Conservation (phyloP, 2,888 invertebrate genomes). For the Rhodophaea formosa region DNA sequence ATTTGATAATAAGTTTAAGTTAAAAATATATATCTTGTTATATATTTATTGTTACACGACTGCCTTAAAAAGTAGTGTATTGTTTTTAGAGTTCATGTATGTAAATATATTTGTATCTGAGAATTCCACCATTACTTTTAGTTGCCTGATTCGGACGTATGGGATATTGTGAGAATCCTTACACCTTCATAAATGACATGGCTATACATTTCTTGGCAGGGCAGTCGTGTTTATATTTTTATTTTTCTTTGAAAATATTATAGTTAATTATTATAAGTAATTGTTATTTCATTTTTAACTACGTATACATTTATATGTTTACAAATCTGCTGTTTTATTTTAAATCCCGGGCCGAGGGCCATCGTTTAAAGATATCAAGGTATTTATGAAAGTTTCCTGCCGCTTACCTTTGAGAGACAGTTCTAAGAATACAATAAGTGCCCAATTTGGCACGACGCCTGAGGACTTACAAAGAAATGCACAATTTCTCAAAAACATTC, state of each 20-base stretch:
- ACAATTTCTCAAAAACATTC: slow-evolving; percentile 7
- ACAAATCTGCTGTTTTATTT: not conserved
- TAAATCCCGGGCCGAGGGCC: not conserved
- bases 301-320: not conserved
- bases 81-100: no score
- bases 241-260: not conserved
- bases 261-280: not conserved
- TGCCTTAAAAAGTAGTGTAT: no score
- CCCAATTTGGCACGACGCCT: slow-evolving; percentile 14
- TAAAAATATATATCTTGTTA: no score
- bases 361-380: not conserved
- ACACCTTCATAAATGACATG: no score
- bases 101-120: no score
- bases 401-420: not conserved
- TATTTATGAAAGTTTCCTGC: not conserved
- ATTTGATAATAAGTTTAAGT: no score
- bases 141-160: no score
- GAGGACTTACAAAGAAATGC: slow-evolving; percentile 8
- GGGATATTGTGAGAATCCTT: no score
- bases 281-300: not conserved
- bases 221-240: no score
- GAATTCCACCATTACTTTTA: no score
- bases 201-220: no score
- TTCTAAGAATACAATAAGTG: slow-evolving; percentile 12
- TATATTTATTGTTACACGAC: no score